Conservation (phyloP, 2,797 vertebrate genomes). For the Decapterus maruadsi region DNA sequence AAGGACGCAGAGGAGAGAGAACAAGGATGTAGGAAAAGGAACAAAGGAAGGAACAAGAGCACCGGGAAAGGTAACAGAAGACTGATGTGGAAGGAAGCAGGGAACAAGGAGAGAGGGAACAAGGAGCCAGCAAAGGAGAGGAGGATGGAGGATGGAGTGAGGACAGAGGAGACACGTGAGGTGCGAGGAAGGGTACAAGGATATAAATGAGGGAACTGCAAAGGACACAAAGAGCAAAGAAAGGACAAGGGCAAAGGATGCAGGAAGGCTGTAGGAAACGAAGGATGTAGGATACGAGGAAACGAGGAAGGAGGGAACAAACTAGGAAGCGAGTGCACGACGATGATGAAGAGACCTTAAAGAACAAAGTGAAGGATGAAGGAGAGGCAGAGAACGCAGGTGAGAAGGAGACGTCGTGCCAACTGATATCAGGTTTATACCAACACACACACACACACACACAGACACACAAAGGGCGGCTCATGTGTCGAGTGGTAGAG, state of each 20-base stretch:
- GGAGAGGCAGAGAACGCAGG: constrained; percentile 5
- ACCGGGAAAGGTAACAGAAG: too few relatives aligned
- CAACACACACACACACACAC: constrained; percentile 29
- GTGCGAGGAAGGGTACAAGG: neutral
- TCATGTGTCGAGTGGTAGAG: constrained; percentile 59
- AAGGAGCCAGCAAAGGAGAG: neutral
- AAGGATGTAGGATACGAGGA: too few relatives aligned
- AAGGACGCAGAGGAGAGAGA: neutral
- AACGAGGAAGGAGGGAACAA: neutral
- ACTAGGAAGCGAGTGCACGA: neutral
- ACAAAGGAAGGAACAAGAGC: neutral
- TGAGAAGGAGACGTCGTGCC: constrained; percentile 30
- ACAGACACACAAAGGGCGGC: constrained; percentile 37
- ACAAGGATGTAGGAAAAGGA: neutral
- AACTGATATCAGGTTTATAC: constrained; percentile 53
- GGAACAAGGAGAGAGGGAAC: neutral
- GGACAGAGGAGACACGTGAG: too few relatives aligned
- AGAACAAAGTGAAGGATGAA: neutral
- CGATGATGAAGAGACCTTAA: neutral
- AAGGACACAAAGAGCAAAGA: neutral
- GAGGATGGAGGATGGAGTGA: too few relatives aligned
- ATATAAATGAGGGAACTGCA: neutral
- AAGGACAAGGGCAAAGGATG: neutral
- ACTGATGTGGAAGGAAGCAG: too few relatives aligned
- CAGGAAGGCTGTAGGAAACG: too few relatives aligned